Evolutionary conservation across 64 coral and sea anemone species (phyloP), one percentile per base, ranked within the genome.

Genomic region (Stylophora pistillata): DNA sequence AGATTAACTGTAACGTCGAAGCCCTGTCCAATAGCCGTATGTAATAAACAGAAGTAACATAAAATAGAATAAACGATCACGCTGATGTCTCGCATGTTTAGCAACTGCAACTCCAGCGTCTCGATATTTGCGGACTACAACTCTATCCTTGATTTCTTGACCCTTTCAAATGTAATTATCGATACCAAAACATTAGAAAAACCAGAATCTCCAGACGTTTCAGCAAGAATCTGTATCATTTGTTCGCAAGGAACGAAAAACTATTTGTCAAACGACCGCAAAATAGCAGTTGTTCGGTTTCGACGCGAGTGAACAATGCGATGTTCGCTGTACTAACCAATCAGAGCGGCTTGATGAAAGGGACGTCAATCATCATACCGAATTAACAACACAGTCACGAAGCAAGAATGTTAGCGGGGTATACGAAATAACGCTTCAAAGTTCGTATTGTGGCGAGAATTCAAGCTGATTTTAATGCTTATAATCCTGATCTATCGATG

Each of bases 341-440:
- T 93, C 91, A 75, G 56, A 37, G 91, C 73, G 85, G 66, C 33
- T 83, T 81, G 72, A 74, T 84, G 72, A 88, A 74, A 27, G 69
- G 9, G 21, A 78, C 81, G 91, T 93, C 91, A 93, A 93, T 93
- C 91, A 93, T 64, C 58, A 30, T 70, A 11, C 91, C 91, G 81
- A 93, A 89, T 89, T 93, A 93, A 93, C 86, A 57, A 58, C 52
- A 34, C 86, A 30, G 78, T 89, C 86, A 93, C 86, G 34, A 47
- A 66, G 28, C 16, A 82, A 70, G 91, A 93, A 93, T 88, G 86
- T 34, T 64, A 54, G 33, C 55, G 73, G 55, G 86, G 34, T 32
- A 74, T 76, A 56, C 55, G 41, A 29, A 77, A 68, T 55, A 13
- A 26, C 32, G n/a, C 30, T 52, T 82, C 58, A 82, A 65, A 82